Conservation (phyloP, 2,797 vertebrate genomes). For the Microchirus variegatus region DNA sequence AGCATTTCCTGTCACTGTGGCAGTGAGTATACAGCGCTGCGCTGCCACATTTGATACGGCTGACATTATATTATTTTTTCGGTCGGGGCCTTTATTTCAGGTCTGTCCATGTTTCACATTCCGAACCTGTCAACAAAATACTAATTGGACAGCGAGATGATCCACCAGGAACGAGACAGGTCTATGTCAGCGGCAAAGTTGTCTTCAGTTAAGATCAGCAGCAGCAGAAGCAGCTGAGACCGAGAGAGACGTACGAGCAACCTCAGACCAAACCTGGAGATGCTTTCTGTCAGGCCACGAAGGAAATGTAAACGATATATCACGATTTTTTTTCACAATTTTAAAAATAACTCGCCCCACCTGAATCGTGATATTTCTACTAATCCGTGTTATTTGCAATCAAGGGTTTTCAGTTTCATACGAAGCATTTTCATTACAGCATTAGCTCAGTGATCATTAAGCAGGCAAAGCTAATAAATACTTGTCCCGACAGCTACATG, state of each 20-base stretch:
- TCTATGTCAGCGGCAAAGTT: constrained; percentile 56
- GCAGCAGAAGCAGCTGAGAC: constrained; percentile 17
- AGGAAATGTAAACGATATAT: constrained; percentile 17
- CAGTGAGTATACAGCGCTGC: constrained; percentile 8
- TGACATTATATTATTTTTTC: too few species aligned
- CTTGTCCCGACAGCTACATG: too few species aligned
- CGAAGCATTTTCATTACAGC: too few species aligned
- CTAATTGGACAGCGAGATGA: constrained; percentile 57
- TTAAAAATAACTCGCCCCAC: too few species aligned
- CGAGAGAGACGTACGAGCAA: constrained; percentile 7
- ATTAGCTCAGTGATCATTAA: too few species aligned
- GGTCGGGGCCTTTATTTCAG: constrained; percentile 32
- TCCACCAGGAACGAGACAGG: constrained; percentile 33
- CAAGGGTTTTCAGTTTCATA: too few species aligned
- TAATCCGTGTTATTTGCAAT: too few species aligned
- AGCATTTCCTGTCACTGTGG: constrained; percentile 4
- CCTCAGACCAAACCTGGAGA: constrained; percentile 36
- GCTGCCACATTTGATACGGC: constrained; percentile 25
- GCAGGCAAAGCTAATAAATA: too few species aligned
- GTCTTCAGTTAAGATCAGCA: constrained; percentile 30
- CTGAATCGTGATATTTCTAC: too few species aligned
- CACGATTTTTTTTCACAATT: too few species aligned
- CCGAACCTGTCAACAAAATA: constrained; percentile 50
- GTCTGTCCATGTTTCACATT: constrained; percentile 31
- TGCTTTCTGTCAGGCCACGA: constrained; percentile 31